These are phyloP conservation scores for Puntigrus tetrazona DNA, from an alignment of 2,113 vertebrate species.

Conservation along the genomic window DNA sequence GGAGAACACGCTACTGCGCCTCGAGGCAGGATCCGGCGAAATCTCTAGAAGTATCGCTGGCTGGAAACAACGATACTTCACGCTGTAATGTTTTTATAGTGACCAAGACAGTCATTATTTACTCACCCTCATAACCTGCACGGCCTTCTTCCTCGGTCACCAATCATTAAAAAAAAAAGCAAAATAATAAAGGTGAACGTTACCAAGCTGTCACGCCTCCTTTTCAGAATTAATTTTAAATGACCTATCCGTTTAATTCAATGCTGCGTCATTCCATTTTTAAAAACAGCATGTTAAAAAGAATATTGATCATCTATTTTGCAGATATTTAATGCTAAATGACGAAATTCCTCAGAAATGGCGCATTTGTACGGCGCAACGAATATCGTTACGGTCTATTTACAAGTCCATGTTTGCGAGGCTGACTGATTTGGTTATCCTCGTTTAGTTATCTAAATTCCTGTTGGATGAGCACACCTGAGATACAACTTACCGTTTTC, in stretches of 20 bases:
- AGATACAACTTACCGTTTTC: constrained; percentile 41
- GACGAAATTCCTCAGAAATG: not conserved
- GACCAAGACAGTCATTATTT: not conserved
- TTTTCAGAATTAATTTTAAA: not conserved
- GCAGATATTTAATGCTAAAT: not conserved
- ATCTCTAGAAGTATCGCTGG: not conserved
- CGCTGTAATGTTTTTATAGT: not conserved
- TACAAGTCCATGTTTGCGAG: not conserved
- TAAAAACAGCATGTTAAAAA: not conserved
- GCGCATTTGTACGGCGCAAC: constrained; percentile 3
- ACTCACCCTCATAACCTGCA: not conserved
- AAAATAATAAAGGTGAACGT: not conserved
- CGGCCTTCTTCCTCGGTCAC: not conserved
- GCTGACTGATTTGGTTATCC: not conserved
- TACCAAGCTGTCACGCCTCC: not conserved
- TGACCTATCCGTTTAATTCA: not conserved
- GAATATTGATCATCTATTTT: not conserved
- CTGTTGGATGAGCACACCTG: not conserved
- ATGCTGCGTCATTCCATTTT: not conserved
- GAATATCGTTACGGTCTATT: not conserved
- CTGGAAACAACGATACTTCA: not conserved
- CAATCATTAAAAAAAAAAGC: not conserved
- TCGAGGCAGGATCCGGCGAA: too few relatives aligned
- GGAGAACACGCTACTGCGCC: not conserved
- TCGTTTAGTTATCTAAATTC: too few relatives aligned